Evolutionary conservation across 2,797 vertebrate genomes (phyloP).

Genomic region (Coccyzus lansbergi): DNA sequence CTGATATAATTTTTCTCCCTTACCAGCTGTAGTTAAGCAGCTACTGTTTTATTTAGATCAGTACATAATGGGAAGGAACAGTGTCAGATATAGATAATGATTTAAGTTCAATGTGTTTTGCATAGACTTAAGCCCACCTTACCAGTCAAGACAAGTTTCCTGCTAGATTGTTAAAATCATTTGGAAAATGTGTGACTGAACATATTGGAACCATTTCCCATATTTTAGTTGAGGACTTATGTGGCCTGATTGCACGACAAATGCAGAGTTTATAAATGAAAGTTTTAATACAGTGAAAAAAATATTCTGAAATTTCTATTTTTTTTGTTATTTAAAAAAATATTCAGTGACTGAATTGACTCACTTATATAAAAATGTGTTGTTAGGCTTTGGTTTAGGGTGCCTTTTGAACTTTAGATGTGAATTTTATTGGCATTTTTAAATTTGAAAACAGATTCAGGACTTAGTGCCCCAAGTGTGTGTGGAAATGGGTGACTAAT

Average conservation of each 20-base stretch:
- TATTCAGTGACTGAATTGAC: background rate
- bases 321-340: background rate
- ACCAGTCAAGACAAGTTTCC: background rate
- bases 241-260: background rate
- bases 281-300: background rate
- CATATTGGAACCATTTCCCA: background rate
- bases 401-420: background rate
- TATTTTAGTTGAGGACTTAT: background rate
- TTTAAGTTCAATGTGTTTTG: background rate
- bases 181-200: background rate
- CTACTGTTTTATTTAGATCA: background rate
- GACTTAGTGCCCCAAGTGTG: background rate
- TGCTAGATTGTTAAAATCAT: background rate
- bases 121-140: background rate
- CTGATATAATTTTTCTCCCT: background rate
- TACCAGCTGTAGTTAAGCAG: background rate
- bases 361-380: background rate
- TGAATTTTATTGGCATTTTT: background rate
- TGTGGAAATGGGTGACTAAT: background rate
- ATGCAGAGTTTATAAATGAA: background rate
- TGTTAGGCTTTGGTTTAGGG: background rate
- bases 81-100: background rate
- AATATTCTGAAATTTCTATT: background rate
- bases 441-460: background rate
- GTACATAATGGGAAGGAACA: background rate